Conservation (phyloP, 2,888 invertebrate genomes). For the Argyresthia goedartella region DNA sequence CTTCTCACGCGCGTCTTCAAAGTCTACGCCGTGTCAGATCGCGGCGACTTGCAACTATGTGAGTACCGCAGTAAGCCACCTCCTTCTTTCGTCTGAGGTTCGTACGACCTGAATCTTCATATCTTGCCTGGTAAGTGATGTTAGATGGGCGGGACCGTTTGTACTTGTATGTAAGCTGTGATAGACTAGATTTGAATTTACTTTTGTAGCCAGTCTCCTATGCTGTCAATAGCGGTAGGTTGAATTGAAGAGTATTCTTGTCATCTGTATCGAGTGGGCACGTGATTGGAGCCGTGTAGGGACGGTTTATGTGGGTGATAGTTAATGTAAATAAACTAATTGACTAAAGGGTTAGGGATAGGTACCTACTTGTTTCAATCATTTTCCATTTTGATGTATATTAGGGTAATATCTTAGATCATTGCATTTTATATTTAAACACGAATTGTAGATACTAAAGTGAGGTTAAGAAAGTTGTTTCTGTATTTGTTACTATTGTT, state of each 20-base stretch:
- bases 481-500: constrained; percentile 43
- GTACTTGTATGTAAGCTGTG: constrained; percentile 60
- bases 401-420: constrained; percentile 54
- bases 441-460: constrained; percentile 32
- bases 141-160: constrained; percentile 18
- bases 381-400: constrained; percentile 64
- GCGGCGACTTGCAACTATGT: constrained; percentile 17
- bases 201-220: constrained; percentile 25
- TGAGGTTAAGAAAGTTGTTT: constrained; percentile 48
- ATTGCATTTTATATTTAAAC: constrained; percentile 58
- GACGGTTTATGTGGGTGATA: constrained; percentile 40
- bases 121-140: constrained; percentile 19
- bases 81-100: constrained; percentile 25
- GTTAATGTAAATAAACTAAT: constrained; percentile 15
- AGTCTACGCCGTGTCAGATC: constrained; percentile 53
- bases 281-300: constrained; percentile 25
- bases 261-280: constrained; percentile 16
- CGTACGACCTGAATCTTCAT: constrained; percentile 14
- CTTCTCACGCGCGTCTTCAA: constrained; percentile 62
- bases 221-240: constrained; percentile 45
- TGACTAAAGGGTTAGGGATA: constrained; percentile 26
- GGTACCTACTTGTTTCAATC: constrained; percentile 34
- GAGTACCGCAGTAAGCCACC: constrained; percentile 15
- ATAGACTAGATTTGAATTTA: constrained; percentile 61
- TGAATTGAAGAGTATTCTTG: constrained; percentile 37